Evolutionary conservation across 2,797 vertebrate species (phyloP).

Genomic region (Mastacembelus armatus): DNA sequence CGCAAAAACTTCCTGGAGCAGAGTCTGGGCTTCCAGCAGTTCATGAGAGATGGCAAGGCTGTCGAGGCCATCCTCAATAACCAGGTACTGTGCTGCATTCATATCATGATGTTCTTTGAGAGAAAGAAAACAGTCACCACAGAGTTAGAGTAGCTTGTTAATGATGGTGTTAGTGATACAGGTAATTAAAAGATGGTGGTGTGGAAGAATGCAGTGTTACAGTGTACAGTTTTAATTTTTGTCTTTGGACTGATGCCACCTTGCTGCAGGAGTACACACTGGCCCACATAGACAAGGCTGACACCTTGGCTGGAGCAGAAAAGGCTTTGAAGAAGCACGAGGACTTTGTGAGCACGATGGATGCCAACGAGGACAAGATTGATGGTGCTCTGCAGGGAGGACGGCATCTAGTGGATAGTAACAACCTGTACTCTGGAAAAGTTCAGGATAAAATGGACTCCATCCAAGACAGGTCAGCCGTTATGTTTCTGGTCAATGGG

Average conservation of each 20-base stretch:
- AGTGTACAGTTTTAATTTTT: no score
- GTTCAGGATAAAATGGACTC: conserved; percentile 89
- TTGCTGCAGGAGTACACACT: conserved; percentile 91
- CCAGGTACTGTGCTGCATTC: conserved; percentile 84
- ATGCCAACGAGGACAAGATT: conserved; percentile 92
- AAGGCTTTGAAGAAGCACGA: conserved; percentile 92
- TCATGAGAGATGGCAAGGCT: conserved; percentile 92
- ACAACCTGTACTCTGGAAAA: conserved; percentile 90
- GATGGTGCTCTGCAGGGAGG: conserved; percentile 83
- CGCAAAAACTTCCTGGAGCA: conserved; percentile 88
- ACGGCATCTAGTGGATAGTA: conserved; percentile 86
- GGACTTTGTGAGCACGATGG: conserved; percentile 89
- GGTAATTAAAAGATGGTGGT: conserved; percentile 43
- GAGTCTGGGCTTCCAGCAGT: conserved; percentile 92
- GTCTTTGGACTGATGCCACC: conserved; percentile 8
- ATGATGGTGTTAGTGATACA: conserved; percentile 35
- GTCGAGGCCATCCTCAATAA: conserved; percentile 92
- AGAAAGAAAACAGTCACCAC: not conserved
- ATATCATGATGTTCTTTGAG: not conserved
- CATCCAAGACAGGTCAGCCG: conserved; percentile 88
- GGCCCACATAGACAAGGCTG: conserved; percentile 89
- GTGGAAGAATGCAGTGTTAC: conserved; percentile 49
- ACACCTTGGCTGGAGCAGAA: conserved; percentile 90
- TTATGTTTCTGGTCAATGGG: not conserved
- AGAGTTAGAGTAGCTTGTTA: not conserved